Conservation (phyloP, 2,797 vertebrate species). For the Toxotes lorentzi region DNA sequence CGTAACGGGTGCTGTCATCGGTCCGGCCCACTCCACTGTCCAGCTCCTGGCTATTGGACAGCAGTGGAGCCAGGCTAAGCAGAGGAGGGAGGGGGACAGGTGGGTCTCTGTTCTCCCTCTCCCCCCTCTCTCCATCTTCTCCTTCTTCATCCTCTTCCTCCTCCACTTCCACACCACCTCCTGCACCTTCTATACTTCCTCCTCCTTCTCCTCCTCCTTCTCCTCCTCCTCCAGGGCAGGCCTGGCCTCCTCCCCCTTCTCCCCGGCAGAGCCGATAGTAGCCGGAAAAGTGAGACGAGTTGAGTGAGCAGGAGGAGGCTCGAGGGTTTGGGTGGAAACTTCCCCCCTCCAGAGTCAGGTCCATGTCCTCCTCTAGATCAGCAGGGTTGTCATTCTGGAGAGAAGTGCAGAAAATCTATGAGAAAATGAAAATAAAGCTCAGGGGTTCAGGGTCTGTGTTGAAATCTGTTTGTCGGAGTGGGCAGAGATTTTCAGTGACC, state of each 20-base stretch:
- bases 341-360: conserved; percentile 51
- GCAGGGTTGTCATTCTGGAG: conserved; percentile 62
- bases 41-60: conserved; percentile 88
- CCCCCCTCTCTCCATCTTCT: conserved; percentile 39
- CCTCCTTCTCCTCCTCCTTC: conserved; percentile 11
- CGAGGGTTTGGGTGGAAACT: conserved; percentile 40
- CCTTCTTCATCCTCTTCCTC: conserved; percentile 55
- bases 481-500: too few species aligned
- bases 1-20: conserved; percentile 89
- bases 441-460: not conserved
- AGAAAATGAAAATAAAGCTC: not conserved
- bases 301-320: conserved; percentile 47
- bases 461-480: too few species aligned
- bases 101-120: conserved; percentile 41
- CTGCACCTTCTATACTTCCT: conserved; percentile 8
- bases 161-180: conserved; percentile 1
- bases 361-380: conserved; percentile 64
- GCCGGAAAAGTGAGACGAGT: conserved; percentile 51
- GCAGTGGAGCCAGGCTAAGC: conserved; percentile 65
- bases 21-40: conserved; percentile 90
- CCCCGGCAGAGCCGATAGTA: conserved; percentile 39
- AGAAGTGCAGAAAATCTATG: not conserved
- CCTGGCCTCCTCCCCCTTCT: not conserved
- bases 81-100: conserved; percentile 55
- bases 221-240: conserved; percentile 15